phyloP scores from a whole-genome alignment of 2,113 vertebrate genomes.

The Phaethon lepturus region DNA sequence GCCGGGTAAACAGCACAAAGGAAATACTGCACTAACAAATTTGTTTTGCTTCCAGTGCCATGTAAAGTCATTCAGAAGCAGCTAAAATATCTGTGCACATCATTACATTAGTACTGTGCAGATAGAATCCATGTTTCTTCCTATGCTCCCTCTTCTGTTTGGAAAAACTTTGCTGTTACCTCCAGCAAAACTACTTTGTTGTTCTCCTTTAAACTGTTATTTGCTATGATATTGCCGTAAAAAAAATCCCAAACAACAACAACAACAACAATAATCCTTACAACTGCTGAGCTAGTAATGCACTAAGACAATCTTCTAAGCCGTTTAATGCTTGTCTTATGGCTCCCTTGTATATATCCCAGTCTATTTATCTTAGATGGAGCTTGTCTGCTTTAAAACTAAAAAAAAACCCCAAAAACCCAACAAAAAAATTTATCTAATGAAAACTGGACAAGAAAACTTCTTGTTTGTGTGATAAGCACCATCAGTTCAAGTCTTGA shows the following conservation, averaged over 20 bases:
- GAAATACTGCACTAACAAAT: background rate
- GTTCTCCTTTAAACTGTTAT: constrained; percentile 8
- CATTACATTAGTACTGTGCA: background rate
- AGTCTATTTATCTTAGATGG: background rate
- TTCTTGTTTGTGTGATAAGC: background rate
- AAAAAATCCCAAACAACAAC: background rate
- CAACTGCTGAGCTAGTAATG: constrained; percentile 53
- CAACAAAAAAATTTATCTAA: background rate
- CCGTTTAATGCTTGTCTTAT: constrained; percentile 33
- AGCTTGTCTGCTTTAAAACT: background rate
- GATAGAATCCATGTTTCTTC: background rate
- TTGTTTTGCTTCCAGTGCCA: background rate
- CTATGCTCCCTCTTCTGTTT: background rate
- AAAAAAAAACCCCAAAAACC: background rate
- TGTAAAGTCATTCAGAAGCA: background rate
- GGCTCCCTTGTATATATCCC: background rate
- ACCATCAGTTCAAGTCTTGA: background rate
- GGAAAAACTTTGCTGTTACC: background rate
- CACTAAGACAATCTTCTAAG: constrained; percentile 53
- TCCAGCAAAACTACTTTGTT: background rate
- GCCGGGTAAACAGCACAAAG: background rate
- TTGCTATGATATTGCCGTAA: background rate
- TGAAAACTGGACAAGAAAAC: background rate
- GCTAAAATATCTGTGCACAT: background rate
- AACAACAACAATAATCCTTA: constrained; percentile 39